Evolutionary conservation across 1,140 invertebrate species (phyloP).

Genomic region (Drosophila pruinosa): DNA sequence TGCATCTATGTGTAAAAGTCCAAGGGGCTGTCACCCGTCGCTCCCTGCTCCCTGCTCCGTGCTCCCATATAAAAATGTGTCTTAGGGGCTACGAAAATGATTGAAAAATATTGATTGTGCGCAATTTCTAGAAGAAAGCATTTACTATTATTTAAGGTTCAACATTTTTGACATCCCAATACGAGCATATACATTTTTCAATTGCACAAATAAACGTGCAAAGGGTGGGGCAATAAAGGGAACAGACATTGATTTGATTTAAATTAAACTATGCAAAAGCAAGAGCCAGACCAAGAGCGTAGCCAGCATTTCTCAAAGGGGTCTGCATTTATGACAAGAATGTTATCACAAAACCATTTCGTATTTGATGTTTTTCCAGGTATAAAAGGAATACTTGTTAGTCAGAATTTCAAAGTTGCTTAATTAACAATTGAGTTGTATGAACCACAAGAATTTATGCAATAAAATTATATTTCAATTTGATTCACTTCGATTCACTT

Average conservation of each 20-base stretch:
- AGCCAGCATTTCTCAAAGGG: not conserved
- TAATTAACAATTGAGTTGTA: not conserved
- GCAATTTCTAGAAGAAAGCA: conserved; percentile 7
- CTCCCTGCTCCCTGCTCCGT: not conserved
- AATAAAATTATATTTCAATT: not conserved
- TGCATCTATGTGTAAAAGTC: not conserved
- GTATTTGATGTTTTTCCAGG: not conserved
- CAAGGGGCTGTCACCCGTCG: not conserved
- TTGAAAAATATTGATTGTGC: conserved; percentile 65
- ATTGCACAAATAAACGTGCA: not conserved
- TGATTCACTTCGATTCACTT: no score
- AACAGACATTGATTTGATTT: not conserved
- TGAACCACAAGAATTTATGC: not conserved
- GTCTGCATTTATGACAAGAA: not conserved
- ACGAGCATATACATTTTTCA: not conserved
- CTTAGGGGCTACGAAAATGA: conserved; percentile 51
- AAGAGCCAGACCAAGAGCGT: no score
- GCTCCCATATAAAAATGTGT: conserved; percentile 51
- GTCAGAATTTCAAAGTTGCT: not conserved
- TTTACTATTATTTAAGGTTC: conserved; percentile 19
- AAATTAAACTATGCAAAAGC: not conserved
- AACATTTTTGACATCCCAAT: conserved; percentile 18
- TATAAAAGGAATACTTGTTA: not conserved
- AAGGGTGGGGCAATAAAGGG: no score
- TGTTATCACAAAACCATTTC: not conserved